Conservation (phyloP, 2,113 vertebrate genomes). For the Choloepus hoffmanni region DNA sequence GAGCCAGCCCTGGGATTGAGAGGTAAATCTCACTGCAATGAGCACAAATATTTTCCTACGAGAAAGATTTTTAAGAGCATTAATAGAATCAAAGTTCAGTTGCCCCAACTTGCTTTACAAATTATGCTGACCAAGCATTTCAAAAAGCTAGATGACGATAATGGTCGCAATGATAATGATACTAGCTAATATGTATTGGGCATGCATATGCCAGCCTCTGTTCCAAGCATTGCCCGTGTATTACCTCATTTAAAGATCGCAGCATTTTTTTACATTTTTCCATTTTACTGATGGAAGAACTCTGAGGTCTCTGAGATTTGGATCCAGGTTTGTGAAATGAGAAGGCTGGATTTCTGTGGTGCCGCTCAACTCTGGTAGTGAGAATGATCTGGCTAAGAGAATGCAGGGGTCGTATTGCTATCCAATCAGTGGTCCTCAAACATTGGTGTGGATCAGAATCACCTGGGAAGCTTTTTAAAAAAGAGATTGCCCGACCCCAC, state of each 20-base stretch:
- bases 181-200: not conserved
- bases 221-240: not conserved
- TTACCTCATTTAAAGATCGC: not conserved
- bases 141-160: not conserved
- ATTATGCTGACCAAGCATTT: conserved; percentile 2
- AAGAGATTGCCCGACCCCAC: not conserved
- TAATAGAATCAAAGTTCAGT: not conserved
- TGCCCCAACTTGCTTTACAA: not conserved
- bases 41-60: not conserved
- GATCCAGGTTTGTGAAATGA: not conserved
- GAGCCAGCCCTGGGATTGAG: not conserved
- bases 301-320: not conserved
- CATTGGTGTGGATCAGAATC: not conserved
- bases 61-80: not conserved
- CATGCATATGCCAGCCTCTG: not conserved
- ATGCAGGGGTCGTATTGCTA: not conserved
- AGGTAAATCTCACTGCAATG: not conserved
- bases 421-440: not conserved
- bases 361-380: not conserved
- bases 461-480: not conserved
- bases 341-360: not conserved
- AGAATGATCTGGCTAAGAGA: not conserved
- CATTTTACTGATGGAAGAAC: not conserved
- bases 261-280: not conserved
- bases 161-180: not conserved